Evolutionary conservation across 2,113 vertebrate genomes (phyloP).

Genomic region (Gambusia holbrooki): DNA sequence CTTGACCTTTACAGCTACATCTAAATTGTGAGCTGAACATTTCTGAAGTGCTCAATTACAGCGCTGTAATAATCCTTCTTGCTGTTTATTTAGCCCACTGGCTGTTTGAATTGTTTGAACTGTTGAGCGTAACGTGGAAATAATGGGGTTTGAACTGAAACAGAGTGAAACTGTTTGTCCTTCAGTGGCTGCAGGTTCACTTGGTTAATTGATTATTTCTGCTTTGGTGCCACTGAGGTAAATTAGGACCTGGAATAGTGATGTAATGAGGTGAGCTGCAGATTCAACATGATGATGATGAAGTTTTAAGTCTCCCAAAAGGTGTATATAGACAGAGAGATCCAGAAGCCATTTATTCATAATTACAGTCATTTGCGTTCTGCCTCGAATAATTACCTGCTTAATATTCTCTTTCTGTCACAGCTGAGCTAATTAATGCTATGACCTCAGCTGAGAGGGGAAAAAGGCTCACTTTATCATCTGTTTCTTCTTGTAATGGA

Average conservation of each 20-base stretch:
- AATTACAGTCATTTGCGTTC: slow-evolving; percentile 31
- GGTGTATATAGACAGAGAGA: slow-evolving; percentile 4
- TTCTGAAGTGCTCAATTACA: slow-evolving; percentile 9
- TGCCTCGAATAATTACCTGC: slow-evolving; percentile 47
- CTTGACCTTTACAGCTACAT: slow-evolving; percentile 18
- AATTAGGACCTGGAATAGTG: slow-evolving; percentile 9
- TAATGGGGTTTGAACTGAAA: slow-evolving; percentile 17
- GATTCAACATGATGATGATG: neutral
- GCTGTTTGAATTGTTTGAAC: slow-evolving; percentile 13
- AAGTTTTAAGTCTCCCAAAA: slow-evolving; percentile 1
- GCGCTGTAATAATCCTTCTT: slow-evolving; percentile 19
- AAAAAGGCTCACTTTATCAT: slow-evolving; percentile 18
- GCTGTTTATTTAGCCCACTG: slow-evolving; percentile 28
- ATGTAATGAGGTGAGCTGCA: neutral
- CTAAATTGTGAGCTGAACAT: neutral
- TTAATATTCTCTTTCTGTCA: slow-evolving; percentile 53
- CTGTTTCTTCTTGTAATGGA: slow-evolving; percentile 22
- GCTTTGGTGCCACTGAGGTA: slow-evolving; percentile 13
- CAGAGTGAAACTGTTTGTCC: slow-evolving; percentile 8
- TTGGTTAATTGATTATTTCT: slow-evolving; percentile 27
- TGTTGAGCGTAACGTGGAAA: slow-evolving; percentile 3
- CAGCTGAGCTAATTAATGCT: slow-evolving; percentile 31
- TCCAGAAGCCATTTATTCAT: slow-evolving; percentile 33
- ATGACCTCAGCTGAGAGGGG: slow-evolving; percentile 9
- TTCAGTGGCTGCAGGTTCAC: slow-evolving; percentile 16